Evolutionary conservation across 2,888 invertebrate genomes (phyloP), one percentile per base, ranked within the genome.

Genomic region (Busseola fusca): DNA sequence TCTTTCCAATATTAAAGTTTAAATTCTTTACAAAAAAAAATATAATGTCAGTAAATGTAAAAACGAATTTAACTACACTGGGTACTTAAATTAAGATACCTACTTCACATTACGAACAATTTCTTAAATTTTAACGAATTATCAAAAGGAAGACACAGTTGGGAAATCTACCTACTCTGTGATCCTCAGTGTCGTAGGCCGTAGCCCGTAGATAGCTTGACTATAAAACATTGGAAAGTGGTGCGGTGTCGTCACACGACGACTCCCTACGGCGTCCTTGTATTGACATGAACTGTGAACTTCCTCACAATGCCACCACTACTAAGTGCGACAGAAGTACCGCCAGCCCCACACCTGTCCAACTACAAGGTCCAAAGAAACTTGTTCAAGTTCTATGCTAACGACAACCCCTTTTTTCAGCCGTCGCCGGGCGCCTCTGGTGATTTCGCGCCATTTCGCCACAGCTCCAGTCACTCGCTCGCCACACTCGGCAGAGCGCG

Each of bases 401-500:
- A 84, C 70, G 67, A 52, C 74, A 84, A 74, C 79, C 84, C 84
- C 73, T 76, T 86, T 72, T 85, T 86, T 59, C 83, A 83, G 83
- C 45, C 67, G 78, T 59, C 64, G 65, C 60, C 77, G 65, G 66
- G 54, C 45, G 71, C 62, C 69, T 78, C 84, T 72, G 70, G 30
- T 56, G 68, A 70, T 71, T 84, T 84, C 86, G 84, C 86, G 84
- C 84, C 82, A 76, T 68, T 68, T 74, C 76, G 72, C 79, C 71
- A 70, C 79, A 78, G 68, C 70, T 64, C 72, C 59, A 56, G 76
- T 81, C 83, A 84, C 59, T 84, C 79, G 71, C 82, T 71, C 84
- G 78, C 71, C 69, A 86, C 74, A 84, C 69, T 78, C 77, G 81
- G 84, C 77, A 67, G 67, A 81, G 84, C 84, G 40, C 86, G 81